These are phyloP conservation scores for Idaea dimidiata DNA, from an alignment of 2,888 invertebrate genomes.

Conservation along the genomic window DNA sequence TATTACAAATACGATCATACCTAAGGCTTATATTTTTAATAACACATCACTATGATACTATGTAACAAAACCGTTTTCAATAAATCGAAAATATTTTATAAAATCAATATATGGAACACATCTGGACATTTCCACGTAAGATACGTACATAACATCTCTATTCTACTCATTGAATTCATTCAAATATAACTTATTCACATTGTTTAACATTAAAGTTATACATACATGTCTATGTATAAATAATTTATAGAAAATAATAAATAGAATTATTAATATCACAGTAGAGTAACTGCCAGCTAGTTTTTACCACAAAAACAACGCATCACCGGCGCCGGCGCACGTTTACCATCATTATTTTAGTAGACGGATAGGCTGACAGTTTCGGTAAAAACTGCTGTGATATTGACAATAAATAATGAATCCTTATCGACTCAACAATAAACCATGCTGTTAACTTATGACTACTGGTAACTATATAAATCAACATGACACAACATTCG, in stretches of 20 bases:
- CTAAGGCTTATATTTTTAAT: constrained; percentile 29
- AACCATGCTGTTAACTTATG: constrained; percentile 61
- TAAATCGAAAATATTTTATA: constrained; percentile 56
- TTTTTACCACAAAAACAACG: constrained; percentile 26
- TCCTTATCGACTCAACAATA: constrained; percentile 47
- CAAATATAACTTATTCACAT: constrained; percentile 54
- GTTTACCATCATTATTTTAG: constrained; percentile 9
- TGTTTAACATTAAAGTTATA: constrained; percentile 25
- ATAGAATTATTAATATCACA: constrained; percentile 80
- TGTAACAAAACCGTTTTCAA: constrained; percentile 59
- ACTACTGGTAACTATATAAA: constrained; percentile 74
- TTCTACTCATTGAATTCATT: constrained; percentile 58
- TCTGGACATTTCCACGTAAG: constrained; percentile 64
- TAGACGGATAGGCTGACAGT: constrained; percentile 56
- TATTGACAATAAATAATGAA: constrained; percentile 60
- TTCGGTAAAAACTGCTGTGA: constrained; percentile 71
- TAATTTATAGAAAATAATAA: constrained; percentile 71
- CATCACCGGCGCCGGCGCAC: neutral
- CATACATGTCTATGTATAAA: constrained; percentile 60
- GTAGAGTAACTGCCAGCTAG: constrained; percentile 74
- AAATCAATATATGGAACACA: constrained; percentile 74
- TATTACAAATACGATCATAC: constrained; percentile 23
- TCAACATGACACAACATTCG: constrained; percentile 29
- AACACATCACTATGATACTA: constrained; percentile 17
- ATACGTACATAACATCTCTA: constrained; percentile 58